phyloP scores from a whole-genome alignment of 2,113 vertebrate species.

The Eleginops maclovinus region DNA sequence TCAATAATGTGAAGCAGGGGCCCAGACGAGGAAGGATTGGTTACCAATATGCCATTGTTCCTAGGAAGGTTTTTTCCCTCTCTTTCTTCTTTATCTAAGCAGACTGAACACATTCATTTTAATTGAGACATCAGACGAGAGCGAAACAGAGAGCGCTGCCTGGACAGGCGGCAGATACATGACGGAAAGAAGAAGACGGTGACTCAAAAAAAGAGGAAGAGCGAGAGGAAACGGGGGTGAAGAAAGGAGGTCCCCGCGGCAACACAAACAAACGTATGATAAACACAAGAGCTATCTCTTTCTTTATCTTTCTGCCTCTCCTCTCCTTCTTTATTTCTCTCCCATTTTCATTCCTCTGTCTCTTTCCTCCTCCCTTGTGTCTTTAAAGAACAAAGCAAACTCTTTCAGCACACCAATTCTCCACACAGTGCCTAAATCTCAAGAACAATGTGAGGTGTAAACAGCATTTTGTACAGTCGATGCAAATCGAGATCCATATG shows the following conservation, averaged over 20 bases:
- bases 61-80: constrained; percentile 54
- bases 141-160: constrained; percentile 54
- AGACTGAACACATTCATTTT: constrained; percentile 75
- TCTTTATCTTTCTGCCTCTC: constrained; percentile 59
- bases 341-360: constrained; percentile 43
- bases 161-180: constrained; percentile 72
- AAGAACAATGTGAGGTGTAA: constrained; percentile 17
- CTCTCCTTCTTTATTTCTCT: constrained; percentile 10
- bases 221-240: constrained; percentile 19
- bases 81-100: constrained; percentile 71
- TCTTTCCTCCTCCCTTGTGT: constrained; percentile 46
- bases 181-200: constrained; percentile 40
- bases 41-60: constrained; percentile 72
- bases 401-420: constrained; percentile 40
- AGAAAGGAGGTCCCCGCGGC: constrained; percentile 66
- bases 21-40: constrained; percentile 63
- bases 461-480: constrained; percentile 56
- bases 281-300: constrained; percentile 69
- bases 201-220: constrained; percentile 24
- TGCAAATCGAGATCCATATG: constrained; percentile 60
- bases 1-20: constrained; percentile 66
- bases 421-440: constrained; percentile 50
- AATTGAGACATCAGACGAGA: constrained; percentile 77
- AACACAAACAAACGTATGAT: constrained; percentile 77
- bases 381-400: constrained; percentile 74